Percentiles rank a stretch among this genome's conserved stretches.
Conservation (phyloP, 2,797 vertebrate genomes). For the Oreochromis mossambicus region DNA sequence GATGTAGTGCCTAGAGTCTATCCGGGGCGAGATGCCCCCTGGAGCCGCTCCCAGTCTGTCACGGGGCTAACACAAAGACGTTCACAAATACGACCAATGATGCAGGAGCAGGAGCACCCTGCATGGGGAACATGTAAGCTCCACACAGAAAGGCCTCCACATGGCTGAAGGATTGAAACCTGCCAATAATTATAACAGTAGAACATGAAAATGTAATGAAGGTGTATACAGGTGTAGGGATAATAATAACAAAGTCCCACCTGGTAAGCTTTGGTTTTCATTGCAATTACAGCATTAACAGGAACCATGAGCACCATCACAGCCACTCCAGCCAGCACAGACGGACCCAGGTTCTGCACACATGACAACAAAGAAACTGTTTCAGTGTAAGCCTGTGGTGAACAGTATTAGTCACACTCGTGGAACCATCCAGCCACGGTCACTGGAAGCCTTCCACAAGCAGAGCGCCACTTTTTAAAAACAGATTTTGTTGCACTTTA, state of each 20-base stretch:
- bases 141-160: not conserved
- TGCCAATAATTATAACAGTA: not conserved
- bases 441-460: not conserved
- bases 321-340: conserved; percentile 90
- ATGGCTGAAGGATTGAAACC: not conserved
- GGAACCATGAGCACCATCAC: conserved; percentile 97
- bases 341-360: conserved; percentile 86
- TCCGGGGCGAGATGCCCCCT: not conserved
- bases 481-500: not conserved
- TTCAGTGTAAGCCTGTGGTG: not conserved
- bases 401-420: not conserved
- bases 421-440: not conserved
- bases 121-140: not conserved
- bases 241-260: conserved; percentile 55
- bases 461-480: not conserved
- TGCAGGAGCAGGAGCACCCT: not conserved
- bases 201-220: not conserved
- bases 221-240: not conserved
- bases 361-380: not conserved
- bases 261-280: conserved; percentile 98
- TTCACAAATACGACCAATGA: not conserved
- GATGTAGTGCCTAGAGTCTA: not conserved
- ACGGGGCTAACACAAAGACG: not conserved
- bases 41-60: not conserved
- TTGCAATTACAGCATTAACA: conserved; percentile 89